A percentile compares a stretch with the other conserved stretches of the same genome.
Conservation (phyloP, 92 coral and sea anemone genomes). For the Meandrina meandrites region DNA sequence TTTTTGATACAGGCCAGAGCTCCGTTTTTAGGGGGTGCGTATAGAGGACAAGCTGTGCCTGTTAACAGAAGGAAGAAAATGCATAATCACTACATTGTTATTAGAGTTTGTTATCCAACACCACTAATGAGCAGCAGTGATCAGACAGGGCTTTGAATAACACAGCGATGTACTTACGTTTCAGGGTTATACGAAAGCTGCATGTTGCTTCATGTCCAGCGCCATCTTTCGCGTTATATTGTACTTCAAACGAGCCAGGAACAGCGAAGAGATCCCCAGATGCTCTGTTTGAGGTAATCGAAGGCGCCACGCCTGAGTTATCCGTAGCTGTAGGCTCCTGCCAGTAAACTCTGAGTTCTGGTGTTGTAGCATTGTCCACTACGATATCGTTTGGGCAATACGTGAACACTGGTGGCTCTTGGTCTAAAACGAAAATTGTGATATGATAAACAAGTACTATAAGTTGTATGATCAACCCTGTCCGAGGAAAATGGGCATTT, state of each 20-base stretch:
- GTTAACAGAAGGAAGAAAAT: not conserved
- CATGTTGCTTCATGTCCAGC: slow-evolving; percentile 47
- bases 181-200: slow-evolving; percentile 1
- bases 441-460: not conserved
- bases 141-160: too few relatives aligned
- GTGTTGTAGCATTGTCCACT: slow-evolving; percentile 12
- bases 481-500: too few relatives aligned
- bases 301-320: slow-evolving; percentile 73
- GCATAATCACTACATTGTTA: not conserved
- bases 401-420: slow-evolving; percentile 70
- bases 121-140: too few relatives aligned
- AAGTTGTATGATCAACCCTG: too few relatives aligned
- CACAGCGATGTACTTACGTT: not conserved
- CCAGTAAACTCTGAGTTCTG: slow-evolving; percentile 58
- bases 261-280: slow-evolving; percentile 40
- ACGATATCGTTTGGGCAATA: slow-evolving; percentile 67
- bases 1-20: too few relatives aligned
- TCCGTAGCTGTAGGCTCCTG: slow-evolving; percentile 61
- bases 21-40: not conserved
- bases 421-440: too few relatives aligned
- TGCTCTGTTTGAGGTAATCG: slow-evolving; percentile 12
- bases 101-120: too few relatives aligned
- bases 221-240: slow-evolving; percentile 56
- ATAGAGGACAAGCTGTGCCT: not conserved
- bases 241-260: slow-evolving; percentile 47